Evolutionary conservation across 2,888 invertebrate species (phyloP).

Genomic region (Chaitophorus viminalis): DNA sequence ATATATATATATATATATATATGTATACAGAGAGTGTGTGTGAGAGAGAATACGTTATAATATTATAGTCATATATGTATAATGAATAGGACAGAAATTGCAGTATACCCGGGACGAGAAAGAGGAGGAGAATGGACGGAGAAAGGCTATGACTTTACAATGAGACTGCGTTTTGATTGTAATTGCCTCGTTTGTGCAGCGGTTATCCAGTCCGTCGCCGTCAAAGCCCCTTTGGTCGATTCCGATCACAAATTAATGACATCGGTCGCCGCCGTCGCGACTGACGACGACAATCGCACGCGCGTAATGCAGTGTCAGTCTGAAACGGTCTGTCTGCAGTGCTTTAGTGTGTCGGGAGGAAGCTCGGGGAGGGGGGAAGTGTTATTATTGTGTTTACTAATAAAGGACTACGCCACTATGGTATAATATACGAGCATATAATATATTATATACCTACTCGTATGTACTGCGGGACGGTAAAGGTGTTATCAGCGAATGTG

Average conservation of each 20-base stretch:
- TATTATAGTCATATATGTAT: too few species aligned
- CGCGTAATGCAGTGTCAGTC: not conserved
- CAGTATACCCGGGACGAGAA: too few species aligned
- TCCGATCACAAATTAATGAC: constrained; percentile 58
- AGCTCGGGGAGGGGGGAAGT: not conserved
- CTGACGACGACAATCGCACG: not conserved
- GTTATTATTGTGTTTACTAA: not conserved
- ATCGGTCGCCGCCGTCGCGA: not conserved
- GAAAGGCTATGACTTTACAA: constrained; percentile 40
- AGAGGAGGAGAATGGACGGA: too few species aligned
- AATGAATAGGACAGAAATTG: too few species aligned
- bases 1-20: too few species aligned
- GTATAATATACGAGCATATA: not conserved
- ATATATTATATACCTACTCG: too few species aligned
- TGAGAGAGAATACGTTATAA: too few species aligned
- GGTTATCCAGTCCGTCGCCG: not conserved
- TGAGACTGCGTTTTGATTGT: constrained; percentile 61
- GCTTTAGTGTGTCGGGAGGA: too few species aligned
- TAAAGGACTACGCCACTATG: not conserved
- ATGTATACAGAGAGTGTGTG: not conserved
- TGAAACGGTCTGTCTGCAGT: too few species aligned
- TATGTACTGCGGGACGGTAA: not conserved
- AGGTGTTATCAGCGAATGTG: not conserved
- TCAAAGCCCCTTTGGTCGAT: constrained; percentile 44
- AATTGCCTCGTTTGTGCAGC: constrained; percentile 50